phyloP scores from a whole-genome alignment of 2,113 vertebrate species.

The Gopherus evgoodei region DNA sequence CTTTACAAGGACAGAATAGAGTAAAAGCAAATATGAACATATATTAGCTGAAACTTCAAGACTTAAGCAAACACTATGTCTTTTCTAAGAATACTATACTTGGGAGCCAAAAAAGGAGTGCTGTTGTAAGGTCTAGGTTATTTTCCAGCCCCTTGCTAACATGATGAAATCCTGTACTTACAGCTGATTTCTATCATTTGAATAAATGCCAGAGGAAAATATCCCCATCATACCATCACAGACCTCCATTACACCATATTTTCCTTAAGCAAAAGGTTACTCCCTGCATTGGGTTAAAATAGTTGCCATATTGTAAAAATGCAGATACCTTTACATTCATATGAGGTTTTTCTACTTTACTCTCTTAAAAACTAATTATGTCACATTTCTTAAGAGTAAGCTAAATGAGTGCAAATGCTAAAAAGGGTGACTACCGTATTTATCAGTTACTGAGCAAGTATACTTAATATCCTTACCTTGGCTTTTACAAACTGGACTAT shows the following conservation, averaged over 20 bases:
- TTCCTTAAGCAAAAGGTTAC: background rate
- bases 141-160: background rate
- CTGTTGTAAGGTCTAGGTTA: background rate
- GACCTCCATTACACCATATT: background rate
- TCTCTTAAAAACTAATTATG: background rate
- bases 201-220: background rate
- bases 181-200: background rate
- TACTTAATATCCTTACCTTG: conserved; percentile 83
- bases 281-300: background rate
- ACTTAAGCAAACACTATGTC: background rate
- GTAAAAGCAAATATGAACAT: background rate
- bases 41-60: background rate
- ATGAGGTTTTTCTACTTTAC: background rate
- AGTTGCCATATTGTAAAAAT: conserved; percentile 27
- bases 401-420: conserved; percentile 49
- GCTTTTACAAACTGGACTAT: conserved; percentile 98
- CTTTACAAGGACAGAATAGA: background rate
- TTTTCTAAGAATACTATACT: background rate
- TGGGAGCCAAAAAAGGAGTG: background rate
- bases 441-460: conserved; percentile 62
- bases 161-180: background rate
- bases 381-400: conserved; percentile 45
- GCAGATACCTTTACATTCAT: background rate
- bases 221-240: background rate
- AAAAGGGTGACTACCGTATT: conserved; percentile 73